phyloP scores from a whole-genome alignment of 2,113 vertebrate genomes.

The Hippoglossus stenolepis region DNA sequence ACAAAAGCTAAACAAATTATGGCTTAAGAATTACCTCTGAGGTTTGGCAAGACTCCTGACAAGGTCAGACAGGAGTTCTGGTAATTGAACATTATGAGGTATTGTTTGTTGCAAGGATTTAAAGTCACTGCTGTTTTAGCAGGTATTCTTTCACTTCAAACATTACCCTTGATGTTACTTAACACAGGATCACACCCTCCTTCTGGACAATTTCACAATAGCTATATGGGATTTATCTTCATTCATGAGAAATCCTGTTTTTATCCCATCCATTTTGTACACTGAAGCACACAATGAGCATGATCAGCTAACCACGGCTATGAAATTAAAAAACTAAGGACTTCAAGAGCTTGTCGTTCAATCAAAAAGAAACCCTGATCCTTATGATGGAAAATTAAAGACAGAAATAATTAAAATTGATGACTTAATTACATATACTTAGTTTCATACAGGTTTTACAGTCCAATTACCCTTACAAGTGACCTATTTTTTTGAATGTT shows the following conservation, averaged over 20 bases:
- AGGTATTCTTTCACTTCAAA: slow-evolving; percentile 2
- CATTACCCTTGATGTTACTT: slow-evolving; percentile 1
- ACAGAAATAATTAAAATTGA: too few relatives aligned
- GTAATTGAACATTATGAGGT: not conserved
- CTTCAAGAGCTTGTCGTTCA: too few relatives aligned
- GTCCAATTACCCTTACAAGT: too few relatives aligned
- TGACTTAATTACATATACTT: too few relatives aligned
- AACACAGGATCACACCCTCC: not conserved
- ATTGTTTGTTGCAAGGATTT: not conserved
- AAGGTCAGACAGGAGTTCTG: not conserved
- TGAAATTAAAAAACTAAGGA: not conserved
- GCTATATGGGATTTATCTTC: not conserved
- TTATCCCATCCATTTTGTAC: not conserved
- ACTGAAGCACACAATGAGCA: not conserved
- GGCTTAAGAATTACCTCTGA: not conserved
- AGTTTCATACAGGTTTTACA: too few relatives aligned
- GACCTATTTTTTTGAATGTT: too few relatives aligned
- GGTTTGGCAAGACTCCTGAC: slow-evolving; percentile 1
- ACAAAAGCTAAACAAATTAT: not conserved
- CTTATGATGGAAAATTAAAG: too few relatives aligned
- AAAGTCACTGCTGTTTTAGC: not conserved
- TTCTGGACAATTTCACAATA: not conserved
- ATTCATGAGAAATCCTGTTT: not conserved
- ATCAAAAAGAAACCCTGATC: too few relatives aligned
- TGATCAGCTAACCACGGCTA: not conserved